Evolutionary conservation across 2,888 invertebrate genomes (phyloP).

Genomic region (Cephus rjabovi): DNA sequence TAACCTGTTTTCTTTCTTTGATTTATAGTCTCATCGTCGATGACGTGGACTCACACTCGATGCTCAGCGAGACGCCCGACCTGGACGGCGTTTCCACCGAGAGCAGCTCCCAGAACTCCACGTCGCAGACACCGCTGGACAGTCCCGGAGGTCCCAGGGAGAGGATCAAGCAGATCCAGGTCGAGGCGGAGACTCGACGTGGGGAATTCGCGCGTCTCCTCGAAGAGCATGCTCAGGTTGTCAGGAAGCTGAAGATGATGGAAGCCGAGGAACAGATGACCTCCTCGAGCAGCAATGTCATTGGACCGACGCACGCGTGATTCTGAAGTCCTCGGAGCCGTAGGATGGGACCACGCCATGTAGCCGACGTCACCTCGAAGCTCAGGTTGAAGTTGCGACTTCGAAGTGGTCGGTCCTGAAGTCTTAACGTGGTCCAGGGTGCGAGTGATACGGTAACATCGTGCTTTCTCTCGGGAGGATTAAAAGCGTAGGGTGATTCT

Average conservation of each 20-base stretch:
- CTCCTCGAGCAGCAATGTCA: constrained; percentile 37
- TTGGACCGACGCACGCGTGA: constrained; percentile 55
- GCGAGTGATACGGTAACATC: background rate
- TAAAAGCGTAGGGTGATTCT: background rate
- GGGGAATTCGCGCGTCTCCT: constrained; percentile 64
- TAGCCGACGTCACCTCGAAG: constrained; percentile 9
- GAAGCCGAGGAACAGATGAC: constrained; percentile 57
- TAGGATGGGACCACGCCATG: constrained; percentile 12
- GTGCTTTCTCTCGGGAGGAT: background rate
- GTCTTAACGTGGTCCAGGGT: background rate
- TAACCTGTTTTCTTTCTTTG: background rate
- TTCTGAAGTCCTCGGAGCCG: constrained; percentile 20
- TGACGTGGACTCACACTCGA: constrained; percentile 55
- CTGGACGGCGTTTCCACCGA: constrained; percentile 48
- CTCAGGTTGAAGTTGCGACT: constrained; percentile 9
- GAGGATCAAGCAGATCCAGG: constrained; percentile 59
- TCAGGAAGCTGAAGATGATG: constrained; percentile 64
- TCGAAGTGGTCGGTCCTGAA: background rate
- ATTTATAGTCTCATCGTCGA: constrained; percentile 51
- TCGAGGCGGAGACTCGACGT: constrained; percentile 64
- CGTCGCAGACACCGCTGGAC: constrained; percentile 50
- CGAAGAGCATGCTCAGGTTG: constrained; percentile 66
- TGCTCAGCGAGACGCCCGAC: constrained; percentile 43
- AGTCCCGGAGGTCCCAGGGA: constrained; percentile 53
- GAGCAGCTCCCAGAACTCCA: constrained; percentile 45